Evolutionary conservation across 2,888 invertebrate genomes (phyloP).

Genomic region (Saturnia japonica): DNA sequence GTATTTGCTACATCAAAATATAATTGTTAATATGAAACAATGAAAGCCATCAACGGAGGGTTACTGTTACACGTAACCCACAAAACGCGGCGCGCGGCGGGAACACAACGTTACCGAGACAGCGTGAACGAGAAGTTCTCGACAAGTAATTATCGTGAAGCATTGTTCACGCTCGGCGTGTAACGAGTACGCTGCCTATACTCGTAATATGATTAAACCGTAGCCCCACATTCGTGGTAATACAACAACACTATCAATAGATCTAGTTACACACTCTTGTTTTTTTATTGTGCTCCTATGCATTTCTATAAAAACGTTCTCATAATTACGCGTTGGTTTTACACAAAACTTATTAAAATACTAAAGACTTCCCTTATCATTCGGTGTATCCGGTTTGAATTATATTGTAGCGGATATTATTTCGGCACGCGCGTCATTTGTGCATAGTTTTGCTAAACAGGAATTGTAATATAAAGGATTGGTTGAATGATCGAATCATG

Average conservation of each 20-base stretch:
- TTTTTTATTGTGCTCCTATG: neutral
- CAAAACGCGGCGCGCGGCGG: conserved; percentile 15
- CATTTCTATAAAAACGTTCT: neutral
- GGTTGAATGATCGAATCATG: too few relatives aligned
- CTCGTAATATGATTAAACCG: conserved; percentile 35
- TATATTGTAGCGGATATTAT: too few relatives aligned
- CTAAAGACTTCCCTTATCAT: neutral
- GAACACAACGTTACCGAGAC: conserved; percentile 15
- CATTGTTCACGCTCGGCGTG: conserved; percentile 48
- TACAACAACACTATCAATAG: conserved; percentile 5
- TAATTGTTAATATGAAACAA: conserved; percentile 7
- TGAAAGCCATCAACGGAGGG: conserved; percentile 11
- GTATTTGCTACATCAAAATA: conserved; percentile 9
- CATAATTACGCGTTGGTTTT: too few relatives aligned
- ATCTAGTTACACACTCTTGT: neutral
- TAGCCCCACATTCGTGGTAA: conserved; percentile 32
- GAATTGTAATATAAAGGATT: too few relatives aligned
- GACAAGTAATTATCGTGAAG: conserved; percentile 51
- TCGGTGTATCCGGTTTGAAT: too few relatives aligned
- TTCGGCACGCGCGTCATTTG: too few relatives aligned
- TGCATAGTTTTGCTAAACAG: too few relatives aligned
- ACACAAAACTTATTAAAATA: too few relatives aligned
- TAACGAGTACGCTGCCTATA: conserved; percentile 55
- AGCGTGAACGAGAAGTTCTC: conserved; percentile 31
- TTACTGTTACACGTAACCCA: conserved; percentile 14